phyloP scores from a whole-genome alignment of 2,113 vertebrate species.

The Illadopsis cleaveri region DNA sequence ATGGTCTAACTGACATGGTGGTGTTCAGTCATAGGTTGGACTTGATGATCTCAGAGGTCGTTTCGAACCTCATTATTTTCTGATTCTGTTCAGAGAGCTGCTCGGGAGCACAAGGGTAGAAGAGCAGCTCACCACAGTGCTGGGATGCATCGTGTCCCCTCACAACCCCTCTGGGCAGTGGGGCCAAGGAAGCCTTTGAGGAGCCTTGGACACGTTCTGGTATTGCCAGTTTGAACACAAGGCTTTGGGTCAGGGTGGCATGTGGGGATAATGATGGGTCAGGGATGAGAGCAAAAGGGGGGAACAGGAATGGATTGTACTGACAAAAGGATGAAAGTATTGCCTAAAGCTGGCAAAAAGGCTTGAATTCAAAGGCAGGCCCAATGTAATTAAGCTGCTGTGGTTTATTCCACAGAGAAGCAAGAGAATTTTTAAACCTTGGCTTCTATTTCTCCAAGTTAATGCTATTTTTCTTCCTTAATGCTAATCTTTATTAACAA shows the following conservation, averaged over 20 bases:
- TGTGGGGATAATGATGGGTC: background rate
- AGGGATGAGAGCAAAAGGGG: background rate
- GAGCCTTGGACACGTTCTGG: accelerated
- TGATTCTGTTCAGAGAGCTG: background rate
- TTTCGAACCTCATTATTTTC: background rate
- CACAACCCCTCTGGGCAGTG: accelerated
- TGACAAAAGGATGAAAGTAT: background rate
- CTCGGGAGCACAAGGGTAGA: accelerated
- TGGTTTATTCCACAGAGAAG: background rate
- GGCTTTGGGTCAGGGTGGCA: background rate
- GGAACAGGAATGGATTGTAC: background rate
- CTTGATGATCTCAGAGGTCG: background rate
- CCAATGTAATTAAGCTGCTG: background rate
- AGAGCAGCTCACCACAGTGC: accelerated
- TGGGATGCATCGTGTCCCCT: accelerated
- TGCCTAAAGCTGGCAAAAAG: background rate
- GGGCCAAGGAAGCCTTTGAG: too few relatives aligned
- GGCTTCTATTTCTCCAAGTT: background rate
- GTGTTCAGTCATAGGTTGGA: accelerated
- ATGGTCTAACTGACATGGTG: background rate
- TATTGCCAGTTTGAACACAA: too few relatives aligned
- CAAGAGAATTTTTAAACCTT: background rate
- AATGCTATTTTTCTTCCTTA: background rate
- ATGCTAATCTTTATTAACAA: background rate
- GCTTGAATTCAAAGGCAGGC: background rate